Evolutionary conservation across 2,888 invertebrate genomes (phyloP).

Genomic region (Agrilus biguttatus): DNA sequence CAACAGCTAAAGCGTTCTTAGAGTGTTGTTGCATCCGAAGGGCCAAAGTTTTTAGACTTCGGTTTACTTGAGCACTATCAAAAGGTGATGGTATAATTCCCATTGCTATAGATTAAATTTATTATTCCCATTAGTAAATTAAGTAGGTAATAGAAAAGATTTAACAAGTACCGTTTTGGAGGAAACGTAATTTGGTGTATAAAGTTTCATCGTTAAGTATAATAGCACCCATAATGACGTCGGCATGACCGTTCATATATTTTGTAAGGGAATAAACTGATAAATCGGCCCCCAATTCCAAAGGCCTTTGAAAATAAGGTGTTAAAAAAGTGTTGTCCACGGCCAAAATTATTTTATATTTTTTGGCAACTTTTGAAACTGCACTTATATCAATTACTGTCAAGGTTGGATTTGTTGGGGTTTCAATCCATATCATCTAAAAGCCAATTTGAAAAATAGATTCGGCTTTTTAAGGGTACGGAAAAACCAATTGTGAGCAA

Average conservation of each 20-base stretch:
- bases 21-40: conserved; percentile 84
- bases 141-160: background rate
- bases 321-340: conserved; percentile 93
- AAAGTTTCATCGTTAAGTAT: conserved; percentile 59
- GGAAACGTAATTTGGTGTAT: conserved; percentile 57
- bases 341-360: conserved; percentile 49
- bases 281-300: conserved; percentile 83
- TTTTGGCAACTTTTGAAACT: conserved; percentile 47
- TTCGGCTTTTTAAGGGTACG: background rate
- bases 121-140: background rate
- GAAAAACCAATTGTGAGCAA: no score
- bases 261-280: conserved; percentile 88
- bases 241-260: conserved; percentile 97
- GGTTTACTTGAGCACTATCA: conserved; percentile 86
- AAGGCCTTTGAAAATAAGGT: conserved; percentile 79
- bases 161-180: conserved; percentile 62
- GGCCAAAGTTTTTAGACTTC: conserved; percentile 86
- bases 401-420: conserved; percentile 89
- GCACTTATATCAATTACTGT: conserved; percentile 79
- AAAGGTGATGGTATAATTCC: conserved; percentile 93
- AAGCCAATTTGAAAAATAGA: conserved; percentile 16
- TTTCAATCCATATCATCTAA: conserved; percentile 84
- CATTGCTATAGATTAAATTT: conserved; percentile 42
- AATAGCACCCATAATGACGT: conserved; percentile 91
- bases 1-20: conserved; percentile 61